These are phyloP conservation scores for Gambelia wislizenii DNA, from an alignment of 2,797 vertebrate species.

Conservation along the genomic window DNA sequence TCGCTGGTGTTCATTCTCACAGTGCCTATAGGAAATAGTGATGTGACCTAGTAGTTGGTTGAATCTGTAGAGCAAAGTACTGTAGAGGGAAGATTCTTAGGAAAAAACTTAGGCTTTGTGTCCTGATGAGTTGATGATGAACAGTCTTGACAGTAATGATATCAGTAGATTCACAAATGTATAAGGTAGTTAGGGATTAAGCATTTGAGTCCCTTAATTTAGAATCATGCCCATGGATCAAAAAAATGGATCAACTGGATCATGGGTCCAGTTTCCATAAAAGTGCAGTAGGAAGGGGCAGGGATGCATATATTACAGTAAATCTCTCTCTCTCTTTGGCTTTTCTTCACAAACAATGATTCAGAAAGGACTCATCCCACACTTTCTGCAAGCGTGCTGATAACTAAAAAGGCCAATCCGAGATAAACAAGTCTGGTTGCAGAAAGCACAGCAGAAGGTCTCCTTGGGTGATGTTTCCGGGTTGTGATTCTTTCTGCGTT, in stretches of 20 bases:
- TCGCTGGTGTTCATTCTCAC: neutral
- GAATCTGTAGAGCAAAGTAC: neutral
- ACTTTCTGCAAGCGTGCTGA: too few species aligned
- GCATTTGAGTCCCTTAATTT: neutral
- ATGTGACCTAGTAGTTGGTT: neutral
- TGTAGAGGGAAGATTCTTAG: neutral
- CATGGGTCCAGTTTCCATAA: neutral
- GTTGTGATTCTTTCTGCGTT: too few species aligned
- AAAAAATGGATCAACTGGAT: too few species aligned
- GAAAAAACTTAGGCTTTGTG: neutral
- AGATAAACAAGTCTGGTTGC: too few species aligned
- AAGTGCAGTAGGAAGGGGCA: neutral
- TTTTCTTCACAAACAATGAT: too few species aligned
- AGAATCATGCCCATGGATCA: neutral
- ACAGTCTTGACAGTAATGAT: neutral
- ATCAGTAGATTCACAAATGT: neutral
- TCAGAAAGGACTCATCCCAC: too few species aligned
- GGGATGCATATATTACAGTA: rapidly evolving
- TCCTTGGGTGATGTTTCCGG: too few species aligned
- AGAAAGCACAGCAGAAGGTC: too few species aligned
- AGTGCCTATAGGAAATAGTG: neutral
- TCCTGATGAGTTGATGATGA: neutral
- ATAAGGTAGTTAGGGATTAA: neutral
- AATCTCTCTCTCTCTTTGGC: too few species aligned
- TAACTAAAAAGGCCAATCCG: too few species aligned